These are phyloP conservation scores for Pygoscelis antarcticus DNA, from an alignment of 2,113 vertebrate species.

Conservation along the genomic window DNA sequence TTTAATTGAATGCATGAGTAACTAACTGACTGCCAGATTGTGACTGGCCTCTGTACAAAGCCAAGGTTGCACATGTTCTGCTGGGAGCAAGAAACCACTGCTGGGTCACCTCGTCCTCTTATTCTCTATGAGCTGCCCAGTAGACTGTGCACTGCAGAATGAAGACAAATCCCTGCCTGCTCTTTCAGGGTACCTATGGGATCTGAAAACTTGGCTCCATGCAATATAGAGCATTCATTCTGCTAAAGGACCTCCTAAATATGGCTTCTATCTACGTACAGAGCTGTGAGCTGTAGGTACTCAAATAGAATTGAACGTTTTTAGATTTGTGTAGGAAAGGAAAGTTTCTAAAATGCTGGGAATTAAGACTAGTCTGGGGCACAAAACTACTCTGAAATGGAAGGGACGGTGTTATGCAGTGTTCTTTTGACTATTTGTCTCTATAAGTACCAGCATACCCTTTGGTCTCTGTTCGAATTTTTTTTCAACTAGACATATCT, in stretches of 20 bases:
- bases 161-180: not conserved
- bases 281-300: not conserved
- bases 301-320: not conserved
- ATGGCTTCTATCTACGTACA: not conserved
- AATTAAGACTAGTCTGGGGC: not conserved
- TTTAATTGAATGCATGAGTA: conserved; percentile 20
- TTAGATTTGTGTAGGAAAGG: not conserved
- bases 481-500: not conserved
- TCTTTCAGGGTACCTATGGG: not conserved
- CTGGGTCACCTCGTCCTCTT: not conserved
- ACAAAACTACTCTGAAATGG: not conserved
- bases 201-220: not conserved
- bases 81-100: not conserved
- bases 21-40: conserved; percentile 8
- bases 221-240: not conserved
- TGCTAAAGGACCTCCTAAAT: not conserved
- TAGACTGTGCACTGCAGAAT: not conserved
- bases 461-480: not conserved
- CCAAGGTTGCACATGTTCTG: not conserved
- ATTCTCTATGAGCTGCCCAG: not conserved
- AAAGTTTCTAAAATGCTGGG: not conserved
- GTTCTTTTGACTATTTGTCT: not conserved
- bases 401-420: not conserved
- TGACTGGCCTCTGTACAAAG: not conserved
- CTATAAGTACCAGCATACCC: not conserved